Evolutionary conservation across 2,888 invertebrate genomes (phyloP).

Genomic region (Melinaea menophilus): DNA sequence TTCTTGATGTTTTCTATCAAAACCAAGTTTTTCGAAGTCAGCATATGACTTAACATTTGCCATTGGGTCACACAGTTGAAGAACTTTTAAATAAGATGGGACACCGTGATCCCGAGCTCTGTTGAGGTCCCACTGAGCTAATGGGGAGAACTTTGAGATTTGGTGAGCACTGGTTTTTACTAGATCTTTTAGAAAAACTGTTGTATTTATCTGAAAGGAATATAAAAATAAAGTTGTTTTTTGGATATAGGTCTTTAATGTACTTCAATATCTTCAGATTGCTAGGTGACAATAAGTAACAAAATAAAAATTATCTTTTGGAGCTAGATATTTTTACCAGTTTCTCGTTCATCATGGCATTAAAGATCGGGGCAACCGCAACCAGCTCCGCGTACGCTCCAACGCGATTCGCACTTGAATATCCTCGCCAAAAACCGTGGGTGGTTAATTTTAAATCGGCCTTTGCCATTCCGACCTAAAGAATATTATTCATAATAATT

Average conservation of each 20-base stretch:
- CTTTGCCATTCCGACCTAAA: slow-evolving; percentile 79
- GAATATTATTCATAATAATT: slow-evolving; percentile 15
- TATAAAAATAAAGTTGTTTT: slow-evolving; percentile 2
- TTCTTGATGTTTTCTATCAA: slow-evolving; percentile 77
- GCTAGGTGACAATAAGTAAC: not conserved
- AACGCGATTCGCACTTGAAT: slow-evolving; percentile 88
- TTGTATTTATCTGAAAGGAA: slow-evolving; percentile 74
- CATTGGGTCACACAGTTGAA: slow-evolving; percentile 81
- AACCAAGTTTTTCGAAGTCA: slow-evolving; percentile 77
- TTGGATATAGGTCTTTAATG: not conserved
- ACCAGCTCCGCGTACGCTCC: slow-evolving; percentile 87
- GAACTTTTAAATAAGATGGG: slow-evolving; percentile 83
- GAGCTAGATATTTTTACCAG: slow-evolving; percentile 66
- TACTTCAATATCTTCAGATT: not conserved
- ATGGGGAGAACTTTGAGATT: slow-evolving; percentile 76
- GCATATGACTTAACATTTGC: slow-evolving; percentile 73
- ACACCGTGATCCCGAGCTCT: slow-evolving; percentile 88
- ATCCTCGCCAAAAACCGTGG: slow-evolving; percentile 86
- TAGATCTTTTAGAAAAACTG: slow-evolving; percentile 79
- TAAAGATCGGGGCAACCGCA: slow-evolving; percentile 85
- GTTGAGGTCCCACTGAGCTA: slow-evolving; percentile 70
- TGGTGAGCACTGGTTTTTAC: slow-evolving; percentile 81
- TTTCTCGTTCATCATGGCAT: slow-evolving; percentile 85
- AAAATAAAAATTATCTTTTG: not conserved
- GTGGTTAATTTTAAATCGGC: slow-evolving; percentile 79